Percentiles rank a stretch among this genome's conserved stretches.
These are phyloP conservation scores for Melanotaenia nigrans DNA, from an alignment of 2,797 vertebrate genomes.

Conservation along the genomic window DNA sequence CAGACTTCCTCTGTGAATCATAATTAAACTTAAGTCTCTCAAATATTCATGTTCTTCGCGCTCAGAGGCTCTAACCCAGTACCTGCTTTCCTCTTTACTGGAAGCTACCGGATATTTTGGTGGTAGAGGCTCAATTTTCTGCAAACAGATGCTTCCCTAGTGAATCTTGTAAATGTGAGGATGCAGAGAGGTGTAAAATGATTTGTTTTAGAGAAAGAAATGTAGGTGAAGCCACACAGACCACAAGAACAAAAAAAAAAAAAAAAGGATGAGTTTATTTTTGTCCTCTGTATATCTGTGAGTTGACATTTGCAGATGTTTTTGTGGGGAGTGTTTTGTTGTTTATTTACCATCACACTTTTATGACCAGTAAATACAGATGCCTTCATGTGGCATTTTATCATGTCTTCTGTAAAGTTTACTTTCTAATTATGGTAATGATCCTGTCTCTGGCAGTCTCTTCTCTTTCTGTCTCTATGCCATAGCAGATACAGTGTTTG, in stretches of 20 bases:
- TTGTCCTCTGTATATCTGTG: constrained; percentile 79
- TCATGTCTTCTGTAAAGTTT: constrained; percentile 83
- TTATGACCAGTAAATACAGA: constrained; percentile 68
- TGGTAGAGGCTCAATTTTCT: constrained; percentile 36
- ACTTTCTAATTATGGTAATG: constrained; percentile 77
- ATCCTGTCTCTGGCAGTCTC: constrained; percentile 69
- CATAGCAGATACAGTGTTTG: constrained; percentile 81
- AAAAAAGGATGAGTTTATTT: constrained; percentile 73
- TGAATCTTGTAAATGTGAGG: constrained; percentile 74
- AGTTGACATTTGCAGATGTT: constrained; percentile 77
- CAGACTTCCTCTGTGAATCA: constrained; percentile 61
- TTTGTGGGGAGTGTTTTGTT: constrained; percentile 80
- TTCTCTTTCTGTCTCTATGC: constrained; percentile 74
- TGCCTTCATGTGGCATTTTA: constrained; percentile 59
- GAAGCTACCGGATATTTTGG: constrained; percentile 34
- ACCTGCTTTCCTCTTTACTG: constrained; percentile 44
- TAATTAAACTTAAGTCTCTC: constrained; percentile 36
- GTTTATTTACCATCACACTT: constrained; percentile 73
- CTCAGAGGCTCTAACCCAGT: constrained; percentile 32
- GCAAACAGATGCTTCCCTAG: constrained; percentile 74
- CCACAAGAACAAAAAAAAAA: constrained; percentile 11
- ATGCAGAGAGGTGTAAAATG: constrained; percentile 77
- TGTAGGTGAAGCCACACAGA: constrained; percentile 64
- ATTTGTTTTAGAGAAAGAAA: constrained; percentile 75
- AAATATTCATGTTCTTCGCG: constrained; percentile 53